Evolutionary conservation across 1,140 invertebrate genomes (phyloP).

Genomic region (Panulirus ornatus): DNA sequence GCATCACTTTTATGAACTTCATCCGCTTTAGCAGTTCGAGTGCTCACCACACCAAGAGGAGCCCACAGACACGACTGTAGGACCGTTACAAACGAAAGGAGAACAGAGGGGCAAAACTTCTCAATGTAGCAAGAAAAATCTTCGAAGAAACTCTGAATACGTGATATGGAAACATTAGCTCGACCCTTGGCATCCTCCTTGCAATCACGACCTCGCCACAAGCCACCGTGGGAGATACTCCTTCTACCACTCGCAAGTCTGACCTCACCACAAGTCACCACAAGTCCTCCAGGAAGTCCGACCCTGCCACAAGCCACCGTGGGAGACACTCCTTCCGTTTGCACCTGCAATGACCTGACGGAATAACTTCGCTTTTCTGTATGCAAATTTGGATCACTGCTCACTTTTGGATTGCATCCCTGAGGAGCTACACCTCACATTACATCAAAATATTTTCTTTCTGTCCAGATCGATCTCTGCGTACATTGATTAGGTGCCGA

Average conservation of each 20-base stretch:
- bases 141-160: no score
- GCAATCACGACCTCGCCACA: neutral
- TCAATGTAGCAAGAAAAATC: no score
- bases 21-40: no score
- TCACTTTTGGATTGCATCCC: slow-evolving; percentile 25
- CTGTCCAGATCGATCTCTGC: neutral
- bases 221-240: neutral
- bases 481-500: neutral
- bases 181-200: no score
- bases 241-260: neutral
- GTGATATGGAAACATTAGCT: no score
- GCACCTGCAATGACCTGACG: no score
- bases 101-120: no score
- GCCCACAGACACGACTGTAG: no score
- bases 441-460: neutral
- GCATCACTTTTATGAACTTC: no score
- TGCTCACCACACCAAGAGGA: no score
- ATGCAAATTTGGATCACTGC: slow-evolving; percentile 34
- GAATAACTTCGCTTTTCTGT: slow-evolving; percentile 25
- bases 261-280: neutral
- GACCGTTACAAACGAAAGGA: no score
- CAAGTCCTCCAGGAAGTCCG: neutral
- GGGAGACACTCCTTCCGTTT: slow-evolving; percentile 13
- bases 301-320: neutral
- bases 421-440: slow-evolving; percentile 31